Evolutionary conservation across 2,888 invertebrate species (phyloP).

Genomic region (Dolichopus griseipennis): DNA sequence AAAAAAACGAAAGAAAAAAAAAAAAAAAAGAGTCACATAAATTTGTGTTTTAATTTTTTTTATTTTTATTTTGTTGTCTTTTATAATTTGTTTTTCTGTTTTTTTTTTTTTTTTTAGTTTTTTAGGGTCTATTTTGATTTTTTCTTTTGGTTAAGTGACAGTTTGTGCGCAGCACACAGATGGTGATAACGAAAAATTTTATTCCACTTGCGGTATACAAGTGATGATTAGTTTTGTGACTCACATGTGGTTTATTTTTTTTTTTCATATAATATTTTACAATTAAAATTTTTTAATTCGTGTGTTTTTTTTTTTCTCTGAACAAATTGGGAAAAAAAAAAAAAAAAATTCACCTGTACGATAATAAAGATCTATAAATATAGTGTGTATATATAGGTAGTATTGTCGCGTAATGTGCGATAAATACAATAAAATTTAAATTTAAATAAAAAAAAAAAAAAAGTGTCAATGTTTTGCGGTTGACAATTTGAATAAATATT

Average conservation of each 20-base stretch:
- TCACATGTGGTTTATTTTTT: neutral
- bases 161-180: conserved; percentile 6
- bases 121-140: conserved; percentile 6
- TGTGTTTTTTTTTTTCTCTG: neutral
- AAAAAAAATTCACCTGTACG: neutral
- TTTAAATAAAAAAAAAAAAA: too few relatives aligned
- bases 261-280: too few relatives aligned
- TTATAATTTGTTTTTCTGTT: neutral
- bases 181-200: conserved; percentile 5
- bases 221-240: conserved; percentile 4
- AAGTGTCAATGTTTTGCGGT: too few relatives aligned
- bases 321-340: neutral
- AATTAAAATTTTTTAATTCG: neutral
- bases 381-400: too few relatives aligned
- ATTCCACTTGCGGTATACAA: conserved; percentile 6
- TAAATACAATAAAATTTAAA: too few relatives aligned
- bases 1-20: too few relatives aligned
- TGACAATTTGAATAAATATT: too few relatives aligned
- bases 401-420: too few relatives aligned
- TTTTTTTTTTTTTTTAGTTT: neutral
- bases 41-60: neutral
- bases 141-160: conserved; percentile 6
- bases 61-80: neutral
- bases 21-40: neutral
- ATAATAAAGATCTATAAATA: too few relatives aligned